Percentiles rank a stretch among this genome's conserved stretches.
Conservation (phyloP, 2,888 invertebrate genomes). For the Eutolmus rufibarbis region DNA sequence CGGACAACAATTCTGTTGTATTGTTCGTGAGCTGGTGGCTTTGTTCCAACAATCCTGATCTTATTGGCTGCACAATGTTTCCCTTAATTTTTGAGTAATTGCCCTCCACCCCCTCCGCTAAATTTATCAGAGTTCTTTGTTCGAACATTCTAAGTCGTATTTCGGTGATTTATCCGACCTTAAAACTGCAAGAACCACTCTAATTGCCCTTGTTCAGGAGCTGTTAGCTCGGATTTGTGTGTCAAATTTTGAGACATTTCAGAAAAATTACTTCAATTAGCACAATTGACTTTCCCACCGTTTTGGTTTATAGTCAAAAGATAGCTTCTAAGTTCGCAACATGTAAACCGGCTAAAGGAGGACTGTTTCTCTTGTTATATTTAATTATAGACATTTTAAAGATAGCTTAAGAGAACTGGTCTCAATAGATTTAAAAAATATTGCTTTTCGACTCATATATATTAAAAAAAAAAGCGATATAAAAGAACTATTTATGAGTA, state of each 20-base stretch:
- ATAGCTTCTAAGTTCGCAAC: no score
- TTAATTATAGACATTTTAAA: no score
- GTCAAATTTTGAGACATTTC: neutral
- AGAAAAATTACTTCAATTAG: neutral
- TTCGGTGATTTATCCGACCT: neutral
- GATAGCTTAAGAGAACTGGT: no score
- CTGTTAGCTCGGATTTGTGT: neutral
- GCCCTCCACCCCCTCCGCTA: neutral
- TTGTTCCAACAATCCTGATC: neutral
- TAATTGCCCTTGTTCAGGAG: neutral
- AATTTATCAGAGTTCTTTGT: neutral
- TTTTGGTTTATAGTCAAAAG: neutral
- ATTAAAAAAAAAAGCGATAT: no score
- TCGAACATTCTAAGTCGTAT: neutral
- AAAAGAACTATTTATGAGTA: no score
- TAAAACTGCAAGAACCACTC: neutral
- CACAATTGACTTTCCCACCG: neutral
- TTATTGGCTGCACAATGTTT: neutral
- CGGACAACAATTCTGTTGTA: neutral
- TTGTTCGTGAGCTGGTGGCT: neutral
- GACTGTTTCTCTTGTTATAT: no score
- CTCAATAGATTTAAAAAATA: no score
- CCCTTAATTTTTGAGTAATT: neutral
- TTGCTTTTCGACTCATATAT: no score
- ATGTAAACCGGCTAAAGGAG: no score